Evolutionary conservation across 2,888 invertebrate species (phyloP).

Genomic region (Dascillus cervinus): DNA sequence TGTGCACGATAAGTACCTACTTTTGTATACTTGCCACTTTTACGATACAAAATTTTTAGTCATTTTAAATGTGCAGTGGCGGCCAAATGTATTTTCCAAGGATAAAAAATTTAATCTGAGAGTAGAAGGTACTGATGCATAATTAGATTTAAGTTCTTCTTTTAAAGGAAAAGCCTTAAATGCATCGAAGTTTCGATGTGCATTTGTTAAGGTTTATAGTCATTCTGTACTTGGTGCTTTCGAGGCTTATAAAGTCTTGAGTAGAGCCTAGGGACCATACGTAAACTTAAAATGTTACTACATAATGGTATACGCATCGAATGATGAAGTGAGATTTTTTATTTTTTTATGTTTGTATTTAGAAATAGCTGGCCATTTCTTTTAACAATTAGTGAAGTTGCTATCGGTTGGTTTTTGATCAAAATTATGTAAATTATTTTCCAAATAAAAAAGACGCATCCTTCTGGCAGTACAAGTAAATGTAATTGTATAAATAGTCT

Average conservation of each 20-base stretch:
- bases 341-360: conserved; percentile 12
- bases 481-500: neutral
- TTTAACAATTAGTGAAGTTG: neutral
- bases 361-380: neutral
- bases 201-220: conserved; percentile 9
- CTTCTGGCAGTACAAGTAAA: neutral
- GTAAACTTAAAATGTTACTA: conserved; percentile 19
- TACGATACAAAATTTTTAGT: no score
- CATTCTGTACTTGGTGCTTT: conserved; percentile 21
- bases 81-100: neutral
- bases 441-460: neutral
- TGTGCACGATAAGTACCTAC: no score
- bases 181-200: conserved; percentile 9
- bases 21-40: no score
- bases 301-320: conserved; percentile 8
- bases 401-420: neutral
- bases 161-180: conserved; percentile 4
- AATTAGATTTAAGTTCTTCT: conserved; percentile 3
- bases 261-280: conserved; percentile 21
- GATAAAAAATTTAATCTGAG: conserved; percentile 11
- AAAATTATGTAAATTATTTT: neutral
- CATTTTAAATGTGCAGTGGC: no score
- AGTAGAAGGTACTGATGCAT: conserved; percentile 14
- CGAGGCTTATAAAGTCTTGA: conserved; percentile 16
- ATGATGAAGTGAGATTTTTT: conserved; percentile 8